Conservation (phyloP, 1,140 invertebrate genomes). For the Asobara japonica region DNA sequence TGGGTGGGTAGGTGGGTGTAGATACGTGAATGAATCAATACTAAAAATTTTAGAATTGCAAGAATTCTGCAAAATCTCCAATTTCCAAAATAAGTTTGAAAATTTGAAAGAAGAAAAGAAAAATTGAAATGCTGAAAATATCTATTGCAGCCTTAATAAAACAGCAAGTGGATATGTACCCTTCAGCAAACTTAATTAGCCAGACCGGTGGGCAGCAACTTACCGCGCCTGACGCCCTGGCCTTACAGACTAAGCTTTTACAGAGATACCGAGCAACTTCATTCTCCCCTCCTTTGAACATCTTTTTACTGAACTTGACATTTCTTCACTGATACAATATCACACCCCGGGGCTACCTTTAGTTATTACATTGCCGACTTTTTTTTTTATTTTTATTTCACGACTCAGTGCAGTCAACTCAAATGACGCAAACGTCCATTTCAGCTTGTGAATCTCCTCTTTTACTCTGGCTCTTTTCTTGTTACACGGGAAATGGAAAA, state of each 20-base stretch:
- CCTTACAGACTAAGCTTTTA: not conserved
- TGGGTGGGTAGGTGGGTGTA: no score
- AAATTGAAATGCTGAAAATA: no score
- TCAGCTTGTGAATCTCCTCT: not conserved
- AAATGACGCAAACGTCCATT: not conserved
- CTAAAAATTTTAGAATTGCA: no score
- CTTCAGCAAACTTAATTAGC: not conserved
- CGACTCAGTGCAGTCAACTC: not conserved
- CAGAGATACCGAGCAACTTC: not conserved
- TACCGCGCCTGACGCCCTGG: not conserved
- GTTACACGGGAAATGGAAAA: no score
- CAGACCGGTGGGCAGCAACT: constrained; percentile 14
- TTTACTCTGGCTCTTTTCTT: not conserved
- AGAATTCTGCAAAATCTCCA: no score
- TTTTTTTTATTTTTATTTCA: not conserved
- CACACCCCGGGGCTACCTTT: not conserved
- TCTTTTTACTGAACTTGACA: not conserved
- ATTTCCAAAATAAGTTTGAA: no score
- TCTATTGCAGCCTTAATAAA: no score
- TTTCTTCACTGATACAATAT: not conserved
- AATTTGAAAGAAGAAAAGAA: no score
- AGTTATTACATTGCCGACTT: not conserved
- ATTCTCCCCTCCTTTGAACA: not conserved
- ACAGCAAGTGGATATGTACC: constrained; percentile 18
- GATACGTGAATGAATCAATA: no score